Percentiles rank a stretch among this genome's conserved stretches.
Conservation (phyloP, 1,140 invertebrate genomes). For the Trichomalopsis sarcophagae region DNA sequence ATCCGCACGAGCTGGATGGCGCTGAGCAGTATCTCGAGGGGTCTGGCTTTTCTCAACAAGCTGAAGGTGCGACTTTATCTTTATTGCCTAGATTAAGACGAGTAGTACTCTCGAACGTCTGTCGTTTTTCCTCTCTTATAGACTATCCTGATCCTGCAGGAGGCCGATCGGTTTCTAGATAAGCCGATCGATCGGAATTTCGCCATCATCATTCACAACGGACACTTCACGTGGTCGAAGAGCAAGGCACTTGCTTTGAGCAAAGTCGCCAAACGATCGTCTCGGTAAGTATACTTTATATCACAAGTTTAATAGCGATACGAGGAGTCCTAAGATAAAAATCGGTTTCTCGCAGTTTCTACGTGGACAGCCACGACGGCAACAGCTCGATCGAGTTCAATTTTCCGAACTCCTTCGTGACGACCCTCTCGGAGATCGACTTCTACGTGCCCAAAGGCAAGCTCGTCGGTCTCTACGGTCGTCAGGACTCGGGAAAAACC, state of each 20-base stretch:
- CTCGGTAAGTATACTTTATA: background rate
- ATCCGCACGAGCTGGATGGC: conserved; percentile 59
- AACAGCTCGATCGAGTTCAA: conserved; percentile 9
- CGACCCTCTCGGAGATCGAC: conserved; percentile 27
- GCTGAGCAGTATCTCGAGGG: conserved; percentile 58
- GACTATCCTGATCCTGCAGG: conserved; percentile 56
- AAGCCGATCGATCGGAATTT: conserved; percentile 60
- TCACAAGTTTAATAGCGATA: background rate
- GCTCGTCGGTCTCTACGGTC: conserved; percentile 79
- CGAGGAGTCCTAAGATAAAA: background rate
- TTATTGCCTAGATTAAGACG: background rate
- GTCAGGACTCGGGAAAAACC: conserved; percentile 80
- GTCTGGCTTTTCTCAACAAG: conserved; percentile 58
- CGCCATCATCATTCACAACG: conserved; percentile 57
- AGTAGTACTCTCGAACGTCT: background rate
- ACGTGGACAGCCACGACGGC: conserved; percentile 11
- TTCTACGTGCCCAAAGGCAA: conserved; percentile 56
- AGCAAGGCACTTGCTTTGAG: conserved; percentile 29
- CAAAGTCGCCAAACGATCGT: conserved; percentile 33
- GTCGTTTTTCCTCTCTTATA: conserved; percentile 34
- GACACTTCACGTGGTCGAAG: conserved; percentile 57
- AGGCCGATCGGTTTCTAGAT: conserved; percentile 55
- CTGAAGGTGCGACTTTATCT: conserved; percentile 54
- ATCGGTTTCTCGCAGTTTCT: conserved; percentile 27
- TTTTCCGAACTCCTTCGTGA: conserved; percentile 12